These are phyloP conservation scores for Aythya fuligula DNA, from an alignment of 2,797 vertebrate genomes.

Conservation along the genomic window DNA sequence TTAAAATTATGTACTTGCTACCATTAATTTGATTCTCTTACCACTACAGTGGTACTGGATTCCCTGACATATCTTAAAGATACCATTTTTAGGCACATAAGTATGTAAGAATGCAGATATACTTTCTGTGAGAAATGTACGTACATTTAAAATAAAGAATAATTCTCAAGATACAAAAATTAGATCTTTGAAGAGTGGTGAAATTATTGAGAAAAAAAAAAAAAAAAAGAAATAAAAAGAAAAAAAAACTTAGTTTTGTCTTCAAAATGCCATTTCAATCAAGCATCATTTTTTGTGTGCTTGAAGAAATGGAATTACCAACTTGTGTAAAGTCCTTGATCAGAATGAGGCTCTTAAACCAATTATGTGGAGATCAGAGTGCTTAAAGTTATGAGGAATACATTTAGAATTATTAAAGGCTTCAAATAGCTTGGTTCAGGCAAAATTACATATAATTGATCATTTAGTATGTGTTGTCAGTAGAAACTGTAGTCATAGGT, in stretches of 20 bases:
- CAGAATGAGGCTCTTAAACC: conserved; percentile 63
- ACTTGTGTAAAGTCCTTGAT: conserved; percentile 56
- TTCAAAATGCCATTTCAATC: conserved; percentile 59
- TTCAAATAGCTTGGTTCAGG: conserved; percentile 57
- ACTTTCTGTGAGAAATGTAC: neutral
- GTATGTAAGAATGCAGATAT: neutral
- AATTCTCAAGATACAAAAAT: neutral
- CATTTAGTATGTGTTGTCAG: conserved; percentile 53
- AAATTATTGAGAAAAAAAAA: neutral
- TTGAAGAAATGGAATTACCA: conserved; percentile 61
- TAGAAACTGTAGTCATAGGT: conserved; percentile 42
- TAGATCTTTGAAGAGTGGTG: neutral
- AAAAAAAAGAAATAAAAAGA: neutral
- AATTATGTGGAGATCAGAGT: conserved; percentile 67
- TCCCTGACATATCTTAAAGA: neutral
- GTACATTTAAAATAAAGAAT: conserved; percentile 2
- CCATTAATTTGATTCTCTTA: neutral
- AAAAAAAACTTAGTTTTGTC: neutral
- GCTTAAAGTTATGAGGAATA: conserved; percentile 59
- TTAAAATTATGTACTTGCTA: neutral
- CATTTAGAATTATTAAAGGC: conserved; percentile 63
- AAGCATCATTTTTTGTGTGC: conserved; percentile 46
- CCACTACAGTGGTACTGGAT: neutral
- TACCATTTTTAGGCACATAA: neutral
- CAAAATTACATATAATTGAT: conserved; percentile 67